A percentile compares a stretch with the other conserved stretches of the same genome.
These are phyloP conservation scores for Propithecus perrieri DNA, from an alignment of 2,797 vertebrate species.

Conservation along the genomic window DNA sequence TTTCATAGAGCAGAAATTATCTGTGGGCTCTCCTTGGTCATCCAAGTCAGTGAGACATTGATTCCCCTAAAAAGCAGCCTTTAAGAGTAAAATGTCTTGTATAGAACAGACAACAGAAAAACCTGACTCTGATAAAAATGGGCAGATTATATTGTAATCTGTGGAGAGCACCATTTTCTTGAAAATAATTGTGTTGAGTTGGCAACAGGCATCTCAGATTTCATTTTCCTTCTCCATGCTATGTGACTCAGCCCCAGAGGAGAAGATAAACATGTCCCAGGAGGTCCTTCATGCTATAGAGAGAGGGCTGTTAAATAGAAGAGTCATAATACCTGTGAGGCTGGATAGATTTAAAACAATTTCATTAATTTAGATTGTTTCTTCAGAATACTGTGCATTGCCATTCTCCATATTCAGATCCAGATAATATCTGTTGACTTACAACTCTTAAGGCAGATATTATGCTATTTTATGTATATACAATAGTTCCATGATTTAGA, in stretches of 20 bases:
- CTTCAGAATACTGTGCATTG: neutral
- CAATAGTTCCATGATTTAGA: neutral
- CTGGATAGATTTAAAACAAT: neutral
- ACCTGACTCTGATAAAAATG: neutral
- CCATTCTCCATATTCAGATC: neutral
- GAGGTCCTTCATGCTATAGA: neutral
- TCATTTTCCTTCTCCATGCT: neutral
- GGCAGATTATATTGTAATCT: neutral
- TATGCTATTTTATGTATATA: neutral
- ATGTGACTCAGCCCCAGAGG: neutral
- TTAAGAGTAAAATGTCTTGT: neutral
- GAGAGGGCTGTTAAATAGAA: neutral
- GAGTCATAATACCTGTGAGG: neutral
- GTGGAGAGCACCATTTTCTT: neutral
- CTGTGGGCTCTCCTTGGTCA: no score
- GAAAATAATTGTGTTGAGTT: neutral
- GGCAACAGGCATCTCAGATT: neutral
- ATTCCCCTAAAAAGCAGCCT: neutral
- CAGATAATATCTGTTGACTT: neutral
- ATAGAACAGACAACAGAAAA: neutral
- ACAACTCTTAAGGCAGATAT: neutral
- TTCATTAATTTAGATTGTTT: neutral
- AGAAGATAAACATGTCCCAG: neutral
- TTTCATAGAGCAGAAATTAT: neutral
- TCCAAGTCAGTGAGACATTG: neutral